Base-by-base conservation (phyloP, 2,797 vertebrate species). In the Dryobates pubescens region DNA sequence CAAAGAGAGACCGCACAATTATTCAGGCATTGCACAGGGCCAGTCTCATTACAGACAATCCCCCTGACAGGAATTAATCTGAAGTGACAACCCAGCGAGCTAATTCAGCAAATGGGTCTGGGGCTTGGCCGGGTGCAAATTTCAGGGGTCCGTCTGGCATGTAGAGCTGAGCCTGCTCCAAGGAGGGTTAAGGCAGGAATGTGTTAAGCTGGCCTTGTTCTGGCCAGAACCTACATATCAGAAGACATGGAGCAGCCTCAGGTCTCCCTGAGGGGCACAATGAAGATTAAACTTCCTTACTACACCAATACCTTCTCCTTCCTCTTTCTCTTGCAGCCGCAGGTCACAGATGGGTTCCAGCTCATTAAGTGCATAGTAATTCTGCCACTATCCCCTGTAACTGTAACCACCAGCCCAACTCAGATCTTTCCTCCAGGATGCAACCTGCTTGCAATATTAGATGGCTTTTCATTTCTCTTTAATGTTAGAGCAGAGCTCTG, bases 1-100 rank as follows among this genome's bases (percentile, higher is more conserved):
- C 91, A 95, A 94, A 96, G 90, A 89, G 63, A 86, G 79, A 83
- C 76, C 51, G 5, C 24, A 90, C 90, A 93, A 94, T 96, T 92
- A 90, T 61, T 95, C 87, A 74, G 65, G 81, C 74, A 81, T 92
- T 3, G 71, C 82, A 59, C 38, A 88, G 85, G 85, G 94, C 77
- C 69, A 71, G 32, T 62, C 90, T 96, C 92, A 95, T 96, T 96
- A 96, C 92, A 90, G 95, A 92, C 5, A 6, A 75, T 54, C 63
- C 80, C 54, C 86, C 92, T 91, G 82, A 85, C 74, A 94, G 49
- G 80, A 96, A 97, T 97, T 97, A 96, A 97, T 96, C 74, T 88
- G 67, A 94, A 82, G 62, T 85, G 93, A 94, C 91, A 95, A 80
- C 36, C 29, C 79, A 74, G 63, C 84, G 83, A 92, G 82, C 73